phyloP scores from a whole-genome alignment of 2,113 vertebrate species.

The Podocnemis expansa region DNA sequence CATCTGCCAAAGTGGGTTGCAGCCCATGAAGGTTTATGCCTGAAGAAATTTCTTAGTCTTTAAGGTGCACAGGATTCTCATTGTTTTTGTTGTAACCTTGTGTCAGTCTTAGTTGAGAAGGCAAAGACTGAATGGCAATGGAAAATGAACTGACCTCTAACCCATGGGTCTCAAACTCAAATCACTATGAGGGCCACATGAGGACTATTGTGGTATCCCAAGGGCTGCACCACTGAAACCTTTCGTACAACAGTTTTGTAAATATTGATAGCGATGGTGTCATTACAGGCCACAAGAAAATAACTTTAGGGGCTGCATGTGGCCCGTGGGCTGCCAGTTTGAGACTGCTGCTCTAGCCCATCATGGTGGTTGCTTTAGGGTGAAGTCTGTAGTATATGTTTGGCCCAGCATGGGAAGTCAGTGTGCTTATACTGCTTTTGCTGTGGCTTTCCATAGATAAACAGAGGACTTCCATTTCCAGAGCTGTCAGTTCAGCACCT shows the following conservation, averaged over 20 bases:
- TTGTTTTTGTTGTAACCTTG: not conserved
- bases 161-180: no score
- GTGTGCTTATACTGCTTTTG: not conserved
- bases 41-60: not conserved
- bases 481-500: slow-evolving; percentile 8
- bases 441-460: fast-evolving
- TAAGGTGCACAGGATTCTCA: no score
- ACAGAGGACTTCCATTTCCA: not conserved
- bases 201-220: no score
- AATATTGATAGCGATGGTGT: no score
- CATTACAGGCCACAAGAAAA: no score
- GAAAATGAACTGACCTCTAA: not conserved
- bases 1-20: no score
- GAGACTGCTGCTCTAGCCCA: not conserved
- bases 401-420: fast-evolving
- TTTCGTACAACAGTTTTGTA: no score
- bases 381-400: fast-evolving
- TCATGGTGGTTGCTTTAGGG: not conserved
- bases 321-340: no score
- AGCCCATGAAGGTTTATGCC: not conserved
- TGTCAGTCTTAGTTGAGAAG: not conserved
- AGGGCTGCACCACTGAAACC: no score
- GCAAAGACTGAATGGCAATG: not conserved
- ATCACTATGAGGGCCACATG: no score
- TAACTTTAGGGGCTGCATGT: no score